Evolutionary conservation across 2,113 vertebrate species (phyloP).

Genomic region (Pterophyllum scalare): DNA sequence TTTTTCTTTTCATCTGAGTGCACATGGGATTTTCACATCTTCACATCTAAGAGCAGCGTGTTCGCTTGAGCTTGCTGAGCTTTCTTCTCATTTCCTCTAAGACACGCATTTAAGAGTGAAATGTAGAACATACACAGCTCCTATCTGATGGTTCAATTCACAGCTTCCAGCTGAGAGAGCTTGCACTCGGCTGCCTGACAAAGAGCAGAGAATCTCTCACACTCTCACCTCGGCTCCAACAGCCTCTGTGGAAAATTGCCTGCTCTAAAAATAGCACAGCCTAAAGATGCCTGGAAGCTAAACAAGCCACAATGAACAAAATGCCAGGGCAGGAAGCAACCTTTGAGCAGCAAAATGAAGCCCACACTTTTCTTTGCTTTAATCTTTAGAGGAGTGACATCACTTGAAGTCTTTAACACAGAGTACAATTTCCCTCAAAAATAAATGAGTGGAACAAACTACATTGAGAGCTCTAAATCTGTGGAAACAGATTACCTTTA

Average conservation of each 20-base stretch:
- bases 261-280: constrained; percentile 64
- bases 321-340: constrained; percentile 25
- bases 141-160: constrained; percentile 26
- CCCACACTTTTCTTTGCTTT: background rate
- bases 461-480: background rate
- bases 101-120: constrained; percentile 1
- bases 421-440: background rate
- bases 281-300: constrained; percentile 52
- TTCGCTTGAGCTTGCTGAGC: background rate
- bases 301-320: constrained; percentile 44
- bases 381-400: background rate
- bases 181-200: constrained; percentile 6
- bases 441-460: background rate
- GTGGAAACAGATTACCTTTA: accelerated
- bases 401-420: background rate
- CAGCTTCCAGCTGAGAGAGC: constrained; percentile 21
- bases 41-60: background rate
- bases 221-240: constrained; percentile 23
- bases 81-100: background rate
- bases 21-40: background rate
- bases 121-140: background rate
- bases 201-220: constrained; percentile 43
- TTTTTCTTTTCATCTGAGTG: constrained; percentile 2
- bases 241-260: constrained; percentile 45
- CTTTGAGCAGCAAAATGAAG: background rate